Base-by-base conservation (phyloP, 2,113 vertebrate species). In the Oplegnathus fasciatus region DNA sequence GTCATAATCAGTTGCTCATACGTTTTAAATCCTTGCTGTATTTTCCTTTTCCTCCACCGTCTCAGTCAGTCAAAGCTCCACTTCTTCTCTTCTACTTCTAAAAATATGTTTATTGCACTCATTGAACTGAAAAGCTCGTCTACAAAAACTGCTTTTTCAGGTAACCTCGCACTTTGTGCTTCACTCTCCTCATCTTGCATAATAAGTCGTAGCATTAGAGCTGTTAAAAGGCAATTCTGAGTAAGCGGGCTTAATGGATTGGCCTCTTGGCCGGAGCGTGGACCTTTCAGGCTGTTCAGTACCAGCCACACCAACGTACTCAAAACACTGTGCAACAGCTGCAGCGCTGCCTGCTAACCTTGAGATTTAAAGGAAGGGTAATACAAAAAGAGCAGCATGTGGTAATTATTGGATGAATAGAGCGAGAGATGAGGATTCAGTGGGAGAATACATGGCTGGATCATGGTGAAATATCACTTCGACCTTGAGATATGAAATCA, bases 401-500 rank as follows among this genome's bases (percentile, higher is more conserved):
- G 54, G 68, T 62, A 37, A 60, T 81, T 78, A 75, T 17, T 40
- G 30, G 70, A 89, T 78, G 82, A 74, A 61, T 1, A 66, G 62
- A 80, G 67, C 6, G 69, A 79, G 69, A 32, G 42, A 78, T 75
- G 80, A 44, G 54, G 62, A 46, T 11, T 80, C 40, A 1, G 66
- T 34, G 46, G 76, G 75, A 72, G 74, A 61, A 50, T 2, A 60
- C 64, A 76, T 46, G 64, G 46, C 34, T 14, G 81, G 74, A 78
- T 78, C 28, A 55, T 37, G 48, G 48, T 52, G 32, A 75, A 80
- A 80, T n/a, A 69, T 86, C 82, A 28, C 28, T 60, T 62, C 26
- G 55, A 83, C 65, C 22, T 46, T 77, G 82, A 83, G 82, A 80
- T 78, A 73, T 68, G 65, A 85, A 86, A 69, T 78, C 26, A 18